Evolutionary conservation across 2,888 invertebrate species (phyloP).

Genomic region (Parnassius mnemosyne): DNA sequence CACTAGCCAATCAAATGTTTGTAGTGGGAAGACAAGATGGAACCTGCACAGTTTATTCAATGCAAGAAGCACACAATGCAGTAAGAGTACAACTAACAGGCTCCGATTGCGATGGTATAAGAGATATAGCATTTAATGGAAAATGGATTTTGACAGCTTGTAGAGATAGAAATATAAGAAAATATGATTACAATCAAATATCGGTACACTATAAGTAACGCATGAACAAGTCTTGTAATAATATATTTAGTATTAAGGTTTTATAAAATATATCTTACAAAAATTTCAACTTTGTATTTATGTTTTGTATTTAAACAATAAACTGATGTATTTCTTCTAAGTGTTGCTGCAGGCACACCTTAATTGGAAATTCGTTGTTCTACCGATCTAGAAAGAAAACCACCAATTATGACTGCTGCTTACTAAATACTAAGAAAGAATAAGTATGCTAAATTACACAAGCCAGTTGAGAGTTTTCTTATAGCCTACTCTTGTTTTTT

Average conservation of each 20-base stretch:
- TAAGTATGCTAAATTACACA: too few species aligned
- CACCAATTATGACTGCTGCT: too few species aligned
- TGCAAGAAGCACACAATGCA: constrained; percentile 52
- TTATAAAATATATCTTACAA: constrained; percentile 4
- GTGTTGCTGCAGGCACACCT: constrained; percentile 15
- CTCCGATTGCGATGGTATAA: constrained; percentile 85
- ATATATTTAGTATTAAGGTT: constrained; percentile 15
- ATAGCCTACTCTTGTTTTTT: too few species aligned
- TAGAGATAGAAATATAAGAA: constrained; percentile 82
- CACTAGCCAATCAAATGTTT: constrained; percentile 73
- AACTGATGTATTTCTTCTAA: constrained; percentile 4
- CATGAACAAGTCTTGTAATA: constrained; percentile 7
- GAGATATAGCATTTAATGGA: constrained; percentile 81
- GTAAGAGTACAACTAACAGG: constrained; percentile 82
- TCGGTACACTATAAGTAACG: constrained; percentile 69
- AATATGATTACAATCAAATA: constrained; percentile 80
- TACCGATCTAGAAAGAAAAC: constrained; percentile 14
- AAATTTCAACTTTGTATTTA: background rate
- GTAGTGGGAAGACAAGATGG: constrained; percentile 83
- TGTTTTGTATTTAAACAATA: background rate
- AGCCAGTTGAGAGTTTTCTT: too few species aligned
- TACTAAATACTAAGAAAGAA: too few species aligned
- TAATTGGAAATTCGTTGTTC: constrained; percentile 7
- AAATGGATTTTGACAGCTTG: constrained; percentile 82
- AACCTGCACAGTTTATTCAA: constrained; percentile 76